Percentiles rank a stretch among this genome's conserved stretches.
Evolutionary conservation across 2,888 invertebrate species (phyloP).

Genomic region (Reticulitermes lucifugus): DNA sequence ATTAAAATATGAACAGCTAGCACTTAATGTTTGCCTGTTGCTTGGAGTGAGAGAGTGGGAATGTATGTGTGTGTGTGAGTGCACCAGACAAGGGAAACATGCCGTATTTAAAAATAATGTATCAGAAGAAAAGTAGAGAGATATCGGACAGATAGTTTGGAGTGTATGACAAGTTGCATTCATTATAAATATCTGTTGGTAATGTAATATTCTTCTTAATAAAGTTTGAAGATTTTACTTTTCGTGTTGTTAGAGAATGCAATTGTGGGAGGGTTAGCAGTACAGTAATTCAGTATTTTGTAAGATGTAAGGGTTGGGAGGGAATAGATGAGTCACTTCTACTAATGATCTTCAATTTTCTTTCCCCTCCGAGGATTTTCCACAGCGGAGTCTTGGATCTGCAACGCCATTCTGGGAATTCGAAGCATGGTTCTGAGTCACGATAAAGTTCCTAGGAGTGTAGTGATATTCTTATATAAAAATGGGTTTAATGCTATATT

Average conservation of each 20-base stretch:
- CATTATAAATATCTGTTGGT: background rate
- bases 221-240: background rate
- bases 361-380: slow-evolving; percentile 57
- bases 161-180: slow-evolving; percentile 22
- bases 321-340: slow-evolving; percentile 52
- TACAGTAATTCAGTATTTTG: slow-evolving; percentile 4
- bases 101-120: slow-evolving; percentile 5
- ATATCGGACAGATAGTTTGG: background rate
- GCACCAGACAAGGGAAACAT: slow-evolving; percentile 40
- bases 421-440: slow-evolving; percentile 48
- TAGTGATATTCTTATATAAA: background rate
- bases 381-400: slow-evolving; percentile 54
- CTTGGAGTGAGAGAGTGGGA: slow-evolving; percentile 19
- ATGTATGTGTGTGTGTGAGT: slow-evolving; percentile 45
- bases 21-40: slow-evolving; percentile 18
- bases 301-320: slow-evolving; percentile 42
- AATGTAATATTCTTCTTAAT: background rate
- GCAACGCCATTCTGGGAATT: slow-evolving; percentile 52
- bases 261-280: slow-evolving; percentile 15
- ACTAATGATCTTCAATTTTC: slow-evolving; percentile 58
- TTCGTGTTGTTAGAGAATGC: background rate
- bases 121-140: background rate
- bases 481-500: slow-evolving; percentile 9
- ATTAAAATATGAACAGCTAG: slow-evolving; percentile 22
- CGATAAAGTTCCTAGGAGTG: background rate